Conservation (phyloP, 1,140 invertebrate species). For the Lordiphosa mommai region DNA sequence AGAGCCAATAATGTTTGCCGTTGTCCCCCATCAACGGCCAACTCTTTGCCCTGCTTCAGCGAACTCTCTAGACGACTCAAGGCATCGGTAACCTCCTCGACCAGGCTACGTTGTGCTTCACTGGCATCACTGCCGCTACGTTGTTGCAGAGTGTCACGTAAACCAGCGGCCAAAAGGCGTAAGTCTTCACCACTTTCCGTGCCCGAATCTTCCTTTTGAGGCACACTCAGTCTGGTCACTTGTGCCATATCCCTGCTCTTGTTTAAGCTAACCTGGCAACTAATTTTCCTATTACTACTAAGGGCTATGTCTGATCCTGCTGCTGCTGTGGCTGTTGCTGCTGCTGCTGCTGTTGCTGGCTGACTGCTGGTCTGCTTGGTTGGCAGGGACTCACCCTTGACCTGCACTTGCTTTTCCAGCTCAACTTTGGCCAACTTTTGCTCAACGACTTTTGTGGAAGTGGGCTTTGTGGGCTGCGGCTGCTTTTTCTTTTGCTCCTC, state of each 20-base stretch:
- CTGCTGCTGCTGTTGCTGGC: slow-evolving; percentile 16
- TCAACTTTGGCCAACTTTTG: slow-evolving; percentile 73
- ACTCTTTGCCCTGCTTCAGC: slow-evolving; percentile 82
- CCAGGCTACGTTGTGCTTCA: slow-evolving; percentile 79
- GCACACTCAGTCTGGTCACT: slow-evolving; percentile 61
- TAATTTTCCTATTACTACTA: slow-evolving; percentile 39
- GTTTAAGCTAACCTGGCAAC: slow-evolving; percentile 47
- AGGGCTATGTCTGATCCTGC: slow-evolving; percentile 9
- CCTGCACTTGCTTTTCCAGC: slow-evolving; percentile 36
- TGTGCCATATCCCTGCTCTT: slow-evolving; percentile 9
- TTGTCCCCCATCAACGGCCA: slow-evolving; percentile 80
- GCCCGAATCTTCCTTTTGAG: slow-evolving; percentile 82
- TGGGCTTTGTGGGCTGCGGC: slow-evolving; percentile 10
- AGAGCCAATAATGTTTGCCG: slow-evolving; percentile 86
- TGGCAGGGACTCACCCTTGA: slow-evolving; percentile 61
- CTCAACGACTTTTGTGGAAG: slow-evolving; percentile 82
- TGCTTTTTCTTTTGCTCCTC: slow-evolving; percentile 15
- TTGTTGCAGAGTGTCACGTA: slow-evolving; percentile 69
- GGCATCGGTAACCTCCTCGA: slow-evolving; percentile 89
- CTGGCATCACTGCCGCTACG: slow-evolving; percentile 43
- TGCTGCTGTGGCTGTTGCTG: slow-evolving; percentile 14
- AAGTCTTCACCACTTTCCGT: slow-evolving; percentile 86
- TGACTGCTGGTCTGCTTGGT: too few species aligned
- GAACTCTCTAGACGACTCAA: slow-evolving; percentile 87
- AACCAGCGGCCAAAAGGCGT: slow-evolving; percentile 75